Conservation (phyloP, 2,797 vertebrate genomes). For the Lophotriccus pileatus region DNA sequence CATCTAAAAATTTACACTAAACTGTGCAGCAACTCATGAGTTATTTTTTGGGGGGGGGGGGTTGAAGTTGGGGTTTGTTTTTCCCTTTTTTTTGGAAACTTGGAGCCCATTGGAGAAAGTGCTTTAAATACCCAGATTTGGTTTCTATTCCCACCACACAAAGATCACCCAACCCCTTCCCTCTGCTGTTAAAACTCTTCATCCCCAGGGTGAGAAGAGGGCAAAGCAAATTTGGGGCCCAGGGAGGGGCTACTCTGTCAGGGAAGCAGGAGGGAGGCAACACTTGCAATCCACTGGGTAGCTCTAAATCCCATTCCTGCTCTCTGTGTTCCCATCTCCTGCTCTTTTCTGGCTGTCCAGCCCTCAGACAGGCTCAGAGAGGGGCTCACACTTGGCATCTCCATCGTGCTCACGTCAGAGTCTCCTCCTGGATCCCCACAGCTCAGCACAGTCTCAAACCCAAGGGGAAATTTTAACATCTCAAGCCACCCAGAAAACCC, state of each 20-base stretch:
- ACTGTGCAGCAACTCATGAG: neutral
- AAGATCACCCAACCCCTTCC: neutral
- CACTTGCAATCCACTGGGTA: accelerated
- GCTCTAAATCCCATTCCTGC: neutral
- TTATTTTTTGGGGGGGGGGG: neutral
- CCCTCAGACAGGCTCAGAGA: neutral
- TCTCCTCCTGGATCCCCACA: accelerated
- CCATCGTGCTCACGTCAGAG: neutral
- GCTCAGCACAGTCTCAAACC: neutral
- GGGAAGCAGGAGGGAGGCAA: neutral
- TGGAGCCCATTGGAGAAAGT: neutral
- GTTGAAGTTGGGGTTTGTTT: neutral
- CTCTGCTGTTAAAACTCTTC: neutral
- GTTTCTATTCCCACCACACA: neutral
- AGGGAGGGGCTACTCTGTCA: neutral
- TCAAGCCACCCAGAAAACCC: neutral
- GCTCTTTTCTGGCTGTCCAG: neutral
- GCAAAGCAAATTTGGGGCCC: neutral
- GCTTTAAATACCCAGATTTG: neutral
- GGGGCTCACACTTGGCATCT: neutral
- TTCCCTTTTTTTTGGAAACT: neutral
- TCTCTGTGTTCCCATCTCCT: neutral
- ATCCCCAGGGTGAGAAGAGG: neutral
- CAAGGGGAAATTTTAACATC: neutral
- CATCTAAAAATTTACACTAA: neutral